These are phyloP conservation scores for Leguminivora glycinivorella DNA, from an alignment of 1,140 invertebrate species.

Conservation along the genomic window DNA sequence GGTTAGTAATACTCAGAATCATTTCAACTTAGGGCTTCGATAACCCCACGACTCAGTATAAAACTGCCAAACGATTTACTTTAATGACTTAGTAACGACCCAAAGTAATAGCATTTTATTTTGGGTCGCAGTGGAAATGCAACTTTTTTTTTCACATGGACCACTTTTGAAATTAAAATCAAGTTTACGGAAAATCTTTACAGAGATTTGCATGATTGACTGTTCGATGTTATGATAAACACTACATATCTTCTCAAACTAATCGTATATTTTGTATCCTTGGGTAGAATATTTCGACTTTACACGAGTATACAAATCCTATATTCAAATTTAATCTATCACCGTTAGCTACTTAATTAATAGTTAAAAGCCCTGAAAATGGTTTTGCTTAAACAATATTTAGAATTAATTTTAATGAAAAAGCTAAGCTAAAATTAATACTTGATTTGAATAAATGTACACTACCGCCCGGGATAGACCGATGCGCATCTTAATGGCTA, in stretches of 20 bases:
- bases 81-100: neutral
- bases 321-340: too few species aligned
- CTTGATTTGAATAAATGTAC: too few species aligned
- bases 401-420: too few species aligned
- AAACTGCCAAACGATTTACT: neutral
- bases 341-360: too few species aligned
- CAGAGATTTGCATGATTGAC: neutral
- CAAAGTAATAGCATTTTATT: neutral
- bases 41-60: neutral
- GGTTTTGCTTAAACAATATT: too few species aligned
- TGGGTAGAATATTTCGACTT: neutral
- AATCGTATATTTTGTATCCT: too few species aligned
- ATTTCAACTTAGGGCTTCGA: neutral
- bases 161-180: neutral
- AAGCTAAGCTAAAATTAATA: too few species aligned
- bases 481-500: too few species aligned
- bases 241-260: neutral
- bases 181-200: neutral
- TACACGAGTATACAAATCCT: neutral
- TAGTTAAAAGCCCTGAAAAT: too few species aligned
- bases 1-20: conserved; percentile 83
- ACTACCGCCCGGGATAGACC: too few species aligned
- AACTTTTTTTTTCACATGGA: neutral
- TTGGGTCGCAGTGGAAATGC: neutral
- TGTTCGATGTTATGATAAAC: neutral